These are phyloP conservation scores for Ursus arctos DNA, from an alignment of 2,113 vertebrate genomes.

Conservation along the genomic window DNA sequence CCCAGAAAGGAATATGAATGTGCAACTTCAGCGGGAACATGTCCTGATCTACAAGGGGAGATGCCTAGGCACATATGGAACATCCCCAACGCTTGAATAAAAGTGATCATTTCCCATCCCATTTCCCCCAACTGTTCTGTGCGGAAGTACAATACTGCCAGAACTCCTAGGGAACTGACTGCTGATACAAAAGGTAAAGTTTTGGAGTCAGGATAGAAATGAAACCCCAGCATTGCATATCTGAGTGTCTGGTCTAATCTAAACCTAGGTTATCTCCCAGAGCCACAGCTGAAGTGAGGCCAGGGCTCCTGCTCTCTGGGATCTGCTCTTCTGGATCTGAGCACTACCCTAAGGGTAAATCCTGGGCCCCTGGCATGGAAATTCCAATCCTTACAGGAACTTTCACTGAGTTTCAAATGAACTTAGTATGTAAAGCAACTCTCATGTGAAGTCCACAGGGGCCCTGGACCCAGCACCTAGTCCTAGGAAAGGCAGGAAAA, in stretches of 20 bases:
- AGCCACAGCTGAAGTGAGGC: not conserved
- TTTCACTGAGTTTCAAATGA: not conserved
- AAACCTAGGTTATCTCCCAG: not conserved
- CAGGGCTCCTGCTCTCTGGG: not conserved
- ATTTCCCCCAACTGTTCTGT: not conserved
- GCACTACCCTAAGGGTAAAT: not conserved
- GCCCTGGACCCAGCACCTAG: not conserved
- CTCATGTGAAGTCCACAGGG: not conserved
- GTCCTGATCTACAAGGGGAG: not conserved
- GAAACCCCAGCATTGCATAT: not conserved
- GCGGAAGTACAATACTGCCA: not conserved
- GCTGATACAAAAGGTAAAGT: not conserved
- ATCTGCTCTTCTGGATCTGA: not conserved
- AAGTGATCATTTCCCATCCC: not conserved
- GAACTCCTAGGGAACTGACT: not conserved
- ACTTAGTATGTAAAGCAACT: not conserved
- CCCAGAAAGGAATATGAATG: not conserved
- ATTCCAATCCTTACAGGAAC: not conserved
- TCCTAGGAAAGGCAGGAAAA: not conserved
- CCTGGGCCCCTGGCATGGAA: not conserved
- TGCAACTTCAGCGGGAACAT: not conserved
- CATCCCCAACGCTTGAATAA: not conserved
- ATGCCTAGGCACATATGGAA: not conserved
- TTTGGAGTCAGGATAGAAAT: not conserved
- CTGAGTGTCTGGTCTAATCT: not conserved